Percentiles rank a stretch among this genome's conserved stretches.
Evolutionary conservation across 2,113 vertebrate species (phyloP).

Genomic region (Columba livia): DNA sequence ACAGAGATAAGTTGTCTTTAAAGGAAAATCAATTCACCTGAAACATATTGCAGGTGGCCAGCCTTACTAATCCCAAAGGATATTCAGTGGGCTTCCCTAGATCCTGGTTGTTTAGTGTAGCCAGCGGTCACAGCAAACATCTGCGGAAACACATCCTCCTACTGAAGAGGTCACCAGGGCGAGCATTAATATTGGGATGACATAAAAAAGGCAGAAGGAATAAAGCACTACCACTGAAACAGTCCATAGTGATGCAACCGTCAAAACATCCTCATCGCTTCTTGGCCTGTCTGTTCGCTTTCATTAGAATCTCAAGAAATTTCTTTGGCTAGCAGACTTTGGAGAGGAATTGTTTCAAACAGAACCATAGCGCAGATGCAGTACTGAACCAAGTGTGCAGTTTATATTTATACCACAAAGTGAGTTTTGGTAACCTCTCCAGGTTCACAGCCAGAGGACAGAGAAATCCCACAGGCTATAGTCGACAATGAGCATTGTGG

Average conservation of each 20-base stretch:
- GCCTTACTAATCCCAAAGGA: not conserved
- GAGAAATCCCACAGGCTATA: slow-evolving; percentile 67
- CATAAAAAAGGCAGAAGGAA: not conserved
- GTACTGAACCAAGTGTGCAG: slow-evolving; percentile 69
- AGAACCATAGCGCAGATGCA: slow-evolving; percentile 71
- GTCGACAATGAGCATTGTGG: slow-evolving; percentile 26
- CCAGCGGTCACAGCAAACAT: not conserved
- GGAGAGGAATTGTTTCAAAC: slow-evolving; percentile 88
- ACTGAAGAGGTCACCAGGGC: not conserved
- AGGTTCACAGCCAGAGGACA: slow-evolving; percentile 64
- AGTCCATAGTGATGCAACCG: not conserved
- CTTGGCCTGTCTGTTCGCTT: slow-evolving; percentile 58
- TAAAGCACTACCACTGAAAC: not conserved
- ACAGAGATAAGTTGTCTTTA: not conserved
- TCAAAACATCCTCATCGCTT: slow-evolving; percentile 24
- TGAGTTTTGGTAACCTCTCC: slow-evolving; percentile 72
- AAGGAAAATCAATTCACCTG: not conserved
- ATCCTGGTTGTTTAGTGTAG: not conserved
- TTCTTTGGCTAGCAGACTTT: slow-evolving; percentile 98
- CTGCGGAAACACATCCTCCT: slow-evolving; percentile 3
- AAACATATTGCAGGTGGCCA: not conserved
- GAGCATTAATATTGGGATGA: not conserved
- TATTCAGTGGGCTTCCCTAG: not conserved
- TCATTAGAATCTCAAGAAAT: slow-evolving; percentile 80
- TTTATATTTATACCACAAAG: slow-evolving; percentile 75